Base-by-base conservation (phyloP, 2,797 vertebrate genomes). In the Melanotaenia pygmaea region DNA sequence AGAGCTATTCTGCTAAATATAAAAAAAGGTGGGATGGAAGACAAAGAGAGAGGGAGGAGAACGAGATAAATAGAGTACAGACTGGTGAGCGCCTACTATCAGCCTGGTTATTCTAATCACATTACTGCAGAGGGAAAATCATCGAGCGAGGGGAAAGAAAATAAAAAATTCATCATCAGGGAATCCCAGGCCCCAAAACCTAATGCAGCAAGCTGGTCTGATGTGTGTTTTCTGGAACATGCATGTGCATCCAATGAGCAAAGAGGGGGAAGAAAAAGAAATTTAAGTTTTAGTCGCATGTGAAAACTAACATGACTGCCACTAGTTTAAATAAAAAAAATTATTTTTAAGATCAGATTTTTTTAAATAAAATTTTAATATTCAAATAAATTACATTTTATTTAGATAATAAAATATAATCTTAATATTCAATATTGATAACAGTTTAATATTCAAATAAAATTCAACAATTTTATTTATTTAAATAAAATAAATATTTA, bases 1-100 rank as follows among this genome's bases (percentile, higher is more conserved):
- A 85, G 70, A 72, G 77, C 83, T 77, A 64, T 71, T 12, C 72
- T 1, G 80, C 85, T 91, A 89, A 85, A 91, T 88, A 87, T 89
- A n/a, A 91, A 87, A 89, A 64, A 10, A 85, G 83, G 89, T 89
- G 84, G 86, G 83, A 86, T 63, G 79, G 65, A 79, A 84, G 81
- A 88, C 72, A 73, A 67, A 64, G 69, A 62, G 59, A 50, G 60
- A 16, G 3, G 16, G 67, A 70, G 35, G 60, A 20, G 51, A 38
- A 62, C 53, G 73, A 47, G 70, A 59, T 22, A 54, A 57, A 57
- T 77, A 45, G 66, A 11, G 40, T 32, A 8, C 14, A 13, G 60
- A 71, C 60, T 32, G 71, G n/a, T 70, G 59, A 70, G 76, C 24
- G 65, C 51, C 75, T 59, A 69, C 70, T 61, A 79, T 67, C 74